Evolutionary conservation across 2,888 invertebrate genomes (phyloP).

Genomic region (Julus scandinavius): DNA sequence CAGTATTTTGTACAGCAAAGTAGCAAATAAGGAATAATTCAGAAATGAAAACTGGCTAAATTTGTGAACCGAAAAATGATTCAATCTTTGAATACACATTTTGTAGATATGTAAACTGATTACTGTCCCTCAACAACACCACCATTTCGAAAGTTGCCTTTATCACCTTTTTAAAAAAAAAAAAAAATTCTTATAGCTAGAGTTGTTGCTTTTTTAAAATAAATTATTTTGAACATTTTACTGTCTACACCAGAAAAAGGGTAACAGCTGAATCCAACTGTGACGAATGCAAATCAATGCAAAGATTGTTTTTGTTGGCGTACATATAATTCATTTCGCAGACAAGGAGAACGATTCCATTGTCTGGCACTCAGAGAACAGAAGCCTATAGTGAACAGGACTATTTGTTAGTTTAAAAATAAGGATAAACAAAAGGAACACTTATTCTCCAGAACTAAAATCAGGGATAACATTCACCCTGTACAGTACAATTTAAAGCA

Average conservation of each 20-base stretch:
- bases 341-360: background rate
- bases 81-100: no score
- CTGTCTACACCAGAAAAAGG: background rate
- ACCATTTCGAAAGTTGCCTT: no score
- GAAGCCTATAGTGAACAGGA: background rate
- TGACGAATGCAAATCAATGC: background rate
- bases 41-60: no score
- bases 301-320: background rate
- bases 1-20: background rate
- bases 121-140: no score
- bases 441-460: background rate
- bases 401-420: background rate
- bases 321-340: background rate
- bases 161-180: no score
- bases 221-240: no score
- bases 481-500: background rate
- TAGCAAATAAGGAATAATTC: background rate
- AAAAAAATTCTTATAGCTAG: no score
- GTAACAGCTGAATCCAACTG: constrained; percentile 33
- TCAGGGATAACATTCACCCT: background rate
- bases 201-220: no score
- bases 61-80: no score
- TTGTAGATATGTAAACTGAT: no score
- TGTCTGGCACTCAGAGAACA: background rate
- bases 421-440: background rate